These are phyloP conservation scores for Bimastos eiseni DNA, from an alignment of 2,888 invertebrate genomes.

Conservation along the genomic window DNA sequence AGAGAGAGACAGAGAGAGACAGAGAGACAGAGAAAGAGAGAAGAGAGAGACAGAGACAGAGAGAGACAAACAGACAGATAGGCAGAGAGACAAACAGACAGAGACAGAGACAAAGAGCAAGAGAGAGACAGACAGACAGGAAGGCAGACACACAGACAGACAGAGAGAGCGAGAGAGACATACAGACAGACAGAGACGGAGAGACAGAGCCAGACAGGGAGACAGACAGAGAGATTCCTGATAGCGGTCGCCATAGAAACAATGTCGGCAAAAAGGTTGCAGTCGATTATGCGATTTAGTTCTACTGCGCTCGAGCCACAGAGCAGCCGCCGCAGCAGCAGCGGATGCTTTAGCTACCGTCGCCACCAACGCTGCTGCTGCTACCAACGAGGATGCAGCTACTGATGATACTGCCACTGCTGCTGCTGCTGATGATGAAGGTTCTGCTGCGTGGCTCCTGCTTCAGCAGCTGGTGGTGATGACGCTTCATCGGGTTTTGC, in stretches of 20 bases:
- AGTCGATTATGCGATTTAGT: conserved; percentile 3
- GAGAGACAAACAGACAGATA: too few species aligned
- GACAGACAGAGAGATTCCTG: conserved; percentile 1
- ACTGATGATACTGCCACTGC: not conserved
- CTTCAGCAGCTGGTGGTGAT: not conserved
- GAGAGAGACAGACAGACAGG: too few species aligned
- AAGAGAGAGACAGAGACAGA: too few species aligned
- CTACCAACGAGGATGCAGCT: too few species aligned
- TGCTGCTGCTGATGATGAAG: not conserved
- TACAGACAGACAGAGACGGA: too few species aligned
- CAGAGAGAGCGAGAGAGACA: too few species aligned
- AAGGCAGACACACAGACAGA: too few species aligned
- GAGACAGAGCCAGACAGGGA: too few species aligned
- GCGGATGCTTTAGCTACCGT: not conserved
- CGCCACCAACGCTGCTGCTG: not conserved
- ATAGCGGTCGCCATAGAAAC: conserved; percentile 21
- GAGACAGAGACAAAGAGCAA: too few species aligned
- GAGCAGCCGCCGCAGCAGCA: not conserved
- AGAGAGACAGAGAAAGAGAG: too few species aligned
- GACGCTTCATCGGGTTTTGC: not conserved
- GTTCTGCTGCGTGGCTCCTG: not conserved
- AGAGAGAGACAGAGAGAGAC: too few species aligned
- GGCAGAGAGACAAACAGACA: too few species aligned
- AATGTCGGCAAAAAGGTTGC: conserved; percentile 17
- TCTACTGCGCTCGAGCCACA: not conserved